phyloP scores from a whole-genome alignment of 2,797 vertebrate genomes.

The Bradypodion ventrale region DNA sequence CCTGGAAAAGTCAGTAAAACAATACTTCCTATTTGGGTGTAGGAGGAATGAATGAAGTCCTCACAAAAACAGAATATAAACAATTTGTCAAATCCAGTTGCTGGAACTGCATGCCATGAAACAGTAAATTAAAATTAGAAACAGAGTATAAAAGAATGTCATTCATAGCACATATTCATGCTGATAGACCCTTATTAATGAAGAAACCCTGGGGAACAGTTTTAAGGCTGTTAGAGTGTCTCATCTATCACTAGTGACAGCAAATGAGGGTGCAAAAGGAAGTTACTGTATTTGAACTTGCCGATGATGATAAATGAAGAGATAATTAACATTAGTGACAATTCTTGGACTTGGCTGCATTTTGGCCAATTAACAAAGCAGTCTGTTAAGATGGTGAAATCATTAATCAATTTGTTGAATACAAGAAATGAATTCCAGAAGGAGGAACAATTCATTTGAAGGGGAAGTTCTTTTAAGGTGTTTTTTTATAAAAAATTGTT shows the following conservation, averaged over 20 bases:
- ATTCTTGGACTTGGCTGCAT: constrained; percentile 50
- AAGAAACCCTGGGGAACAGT: constrained; percentile 21
- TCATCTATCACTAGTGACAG: constrained; percentile 41
- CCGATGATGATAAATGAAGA: constrained; percentile 39
- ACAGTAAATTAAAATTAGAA: constrained; percentile 50
- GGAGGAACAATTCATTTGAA: constrained; percentile 10
- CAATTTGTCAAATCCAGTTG: constrained; percentile 20
- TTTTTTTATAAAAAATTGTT: constrained; percentile 24
- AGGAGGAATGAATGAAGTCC: neutral
- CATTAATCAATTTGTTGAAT: constrained; percentile 25
- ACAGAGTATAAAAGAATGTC: constrained; percentile 34
- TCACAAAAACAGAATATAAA: constrained; percentile 21
- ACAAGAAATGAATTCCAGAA: constrained; percentile 24
- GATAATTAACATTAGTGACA: constrained; percentile 39
- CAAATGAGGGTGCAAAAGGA: constrained; percentile 36
- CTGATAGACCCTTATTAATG: constrained; percentile 31
- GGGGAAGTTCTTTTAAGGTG: constrained; percentile 21
- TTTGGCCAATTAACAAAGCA: constrained; percentile 48
- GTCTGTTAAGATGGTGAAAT: constrained; percentile 39
- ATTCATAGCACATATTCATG: constrained; percentile 41
- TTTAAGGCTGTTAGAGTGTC: constrained; percentile 35
- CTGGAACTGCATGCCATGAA: constrained; percentile 31
- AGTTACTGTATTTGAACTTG: constrained; percentile 44
- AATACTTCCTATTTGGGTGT: constrained; percentile 23
- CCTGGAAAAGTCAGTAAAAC: constrained; percentile 34